Base-by-base conservation (phyloP, 2,888 invertebrate species). In the Alviniconcha strummeri region DNA sequence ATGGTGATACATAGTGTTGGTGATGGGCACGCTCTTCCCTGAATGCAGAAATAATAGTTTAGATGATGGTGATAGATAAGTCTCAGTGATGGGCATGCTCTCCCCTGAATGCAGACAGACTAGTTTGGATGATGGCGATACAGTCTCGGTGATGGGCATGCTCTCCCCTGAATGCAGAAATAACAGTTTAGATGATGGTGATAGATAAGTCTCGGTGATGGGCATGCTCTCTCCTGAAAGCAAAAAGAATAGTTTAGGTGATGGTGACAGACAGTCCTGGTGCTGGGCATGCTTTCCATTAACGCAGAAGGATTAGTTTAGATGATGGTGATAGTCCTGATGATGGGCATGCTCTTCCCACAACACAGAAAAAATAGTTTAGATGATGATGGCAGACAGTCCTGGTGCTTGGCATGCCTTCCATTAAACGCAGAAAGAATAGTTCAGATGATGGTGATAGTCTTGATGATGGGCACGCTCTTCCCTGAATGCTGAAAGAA, bases 331-430 rank as follows among this genome's bases (percentile, higher is more conserved):
- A 98, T 96, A 0, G 97, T 98, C 94, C 99, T 99, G 0, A 98
- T 97, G 0, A 98, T 97, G 0, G 98, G 98, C 1, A 98, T 98
- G 88, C 98, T 98, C 94, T 99, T 98, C 55, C 98, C 98, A 97
- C 91, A 5, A 86, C 71, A 52, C 75, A n/a, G 36, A 79, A 77
- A 36, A n/a, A n/a, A n/a, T n/a, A n/a, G n/a, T n/a, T n/a, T n/a
- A n/a, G n/a, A 19, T n/a, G n/a, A n/a, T n/a, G n/a, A n/a, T n/a
- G n/a, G n/a, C n/a, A n/a, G n/a, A n/a, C n/a, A n/a, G 97, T 98
- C 94, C 99, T 99, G 0, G 98, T 97, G 0, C 98, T 97, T 0
- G 98, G 98, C 1, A 98, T 98, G 88, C 98, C 98, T 94, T 99
- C 98, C 55, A 98, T 98, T 97, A 91, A 5, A 86, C 71, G n/a